A percentile compares a stretch with the other conserved stretches of the same genome.
These are phyloP conservation scores for Notocelia uddmanniana DNA, from an alignment of 2,888 invertebrate species.

Conservation along the genomic window DNA sequence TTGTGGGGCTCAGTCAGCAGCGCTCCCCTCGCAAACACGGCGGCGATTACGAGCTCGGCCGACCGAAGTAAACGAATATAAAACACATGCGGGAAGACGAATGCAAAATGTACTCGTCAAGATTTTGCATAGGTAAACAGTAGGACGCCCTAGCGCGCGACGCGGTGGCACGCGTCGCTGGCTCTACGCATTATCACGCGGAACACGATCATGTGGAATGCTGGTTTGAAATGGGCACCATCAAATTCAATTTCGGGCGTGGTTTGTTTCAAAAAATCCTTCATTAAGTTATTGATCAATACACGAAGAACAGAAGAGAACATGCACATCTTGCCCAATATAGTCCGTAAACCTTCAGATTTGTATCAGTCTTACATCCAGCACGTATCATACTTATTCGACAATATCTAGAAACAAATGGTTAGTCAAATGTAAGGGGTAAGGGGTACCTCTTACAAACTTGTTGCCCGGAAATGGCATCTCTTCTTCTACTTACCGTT, in stretches of 20 bases:
- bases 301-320: neutral
- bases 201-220: slow-evolving; percentile 40
- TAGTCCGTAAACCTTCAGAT: neutral
- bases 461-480: neutral
- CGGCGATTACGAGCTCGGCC: slow-evolving; percentile 82
- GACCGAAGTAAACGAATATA: slow-evolving; percentile 86
- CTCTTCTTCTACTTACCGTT: neutral
- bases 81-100: slow-evolving; percentile 85
- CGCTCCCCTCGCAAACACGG: slow-evolving; percentile 83
- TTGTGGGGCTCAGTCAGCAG: slow-evolving; percentile 83
- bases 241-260: neutral
- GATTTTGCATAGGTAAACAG: slow-evolving; percentile 85
- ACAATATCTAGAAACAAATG: no score
- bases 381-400: neutral
- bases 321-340: neutral
- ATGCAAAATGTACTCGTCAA: slow-evolving; percentile 83
- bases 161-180: slow-evolving; percentile 37
- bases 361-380: neutral
- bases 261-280: neutral
- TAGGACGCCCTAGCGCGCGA: slow-evolving; percentile 65
- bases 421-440: no score
- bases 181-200: slow-evolving; percentile 37
- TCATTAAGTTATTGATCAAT: neutral
- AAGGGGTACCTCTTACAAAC: neutral
- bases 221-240: slow-evolving; percentile 19